Base-by-base conservation (phyloP, 1,140 invertebrate genomes). In the Achatina immaculata region DNA sequence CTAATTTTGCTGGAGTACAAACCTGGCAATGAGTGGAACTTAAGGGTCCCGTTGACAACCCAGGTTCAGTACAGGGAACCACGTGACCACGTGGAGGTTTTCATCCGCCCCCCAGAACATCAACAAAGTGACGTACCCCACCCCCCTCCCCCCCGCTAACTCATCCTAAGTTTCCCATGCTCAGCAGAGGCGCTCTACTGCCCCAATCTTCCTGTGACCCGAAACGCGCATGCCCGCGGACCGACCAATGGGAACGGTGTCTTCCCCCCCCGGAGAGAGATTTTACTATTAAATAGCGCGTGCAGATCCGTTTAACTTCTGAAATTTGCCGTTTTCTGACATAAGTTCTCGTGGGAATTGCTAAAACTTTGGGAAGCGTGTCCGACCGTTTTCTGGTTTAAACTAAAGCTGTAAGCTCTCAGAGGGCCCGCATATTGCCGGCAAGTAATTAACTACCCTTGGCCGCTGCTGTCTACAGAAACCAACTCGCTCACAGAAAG, bases 221-320 rank as follows among this genome's bases (percentile, higher is more conserved):
- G 72, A 51, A 55, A 11, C 72, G 45, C 72, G 72, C 43, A 74
- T 74, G 43, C 45, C 68, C 19, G 45, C 40, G n/a, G 11, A 28
- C 31, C 45, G 43, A 74, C 72, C 72, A 74, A 74, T 74, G 19
- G 72, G 42, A 45, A 42, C 6, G 43, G 72, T 1, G 9, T 6
- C 0, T 2, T 74, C 28, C 69, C 42, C 40, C 72, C 72, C 72
- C 19, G 40, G 24, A 43, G 40, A 51, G 45, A 45, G 31, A 74
- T 74, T 74, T 74, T 74, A 74, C 72, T 74, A 74, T 74, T 74
- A 74, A 74, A 74, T 74, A 74, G 72, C 48, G 72, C 72, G 72
- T 74, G 72, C n/a, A 74, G 43, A 74, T 74, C 43, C 72, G 72
- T 74, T 74, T 43, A 74, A 74, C 72, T 45, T 74, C 36, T 16